phyloP scores from a whole-genome alignment of 2,797 vertebrate species.

The Acanthurus leucopareius region DNA sequence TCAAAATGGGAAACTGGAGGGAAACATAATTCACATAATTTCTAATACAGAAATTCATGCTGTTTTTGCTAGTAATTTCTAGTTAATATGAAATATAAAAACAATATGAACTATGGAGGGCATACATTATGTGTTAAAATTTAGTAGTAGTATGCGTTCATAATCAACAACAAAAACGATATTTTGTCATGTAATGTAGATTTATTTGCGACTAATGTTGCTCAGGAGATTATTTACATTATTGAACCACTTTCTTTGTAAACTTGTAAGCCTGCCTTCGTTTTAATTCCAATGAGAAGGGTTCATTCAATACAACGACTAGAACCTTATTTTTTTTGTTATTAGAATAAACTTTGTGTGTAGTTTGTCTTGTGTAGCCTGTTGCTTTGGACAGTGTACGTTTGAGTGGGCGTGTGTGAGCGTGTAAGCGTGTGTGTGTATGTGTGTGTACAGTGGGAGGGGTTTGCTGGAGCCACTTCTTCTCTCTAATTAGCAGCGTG shows the following conservation, averaged over 20 bases:
- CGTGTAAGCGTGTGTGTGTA: slow-evolving; percentile 9
- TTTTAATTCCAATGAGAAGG: too few relatives aligned
- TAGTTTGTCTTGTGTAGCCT: slow-evolving; percentile 9
- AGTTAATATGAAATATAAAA: neutral
- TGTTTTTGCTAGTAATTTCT: neutral
- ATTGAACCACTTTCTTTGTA: neutral
- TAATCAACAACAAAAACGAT: neutral
- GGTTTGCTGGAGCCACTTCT: slow-evolving; percentile 71
- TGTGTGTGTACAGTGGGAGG: slow-evolving; percentile 61
- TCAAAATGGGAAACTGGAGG: neutral
- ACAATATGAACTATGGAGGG: neutral
- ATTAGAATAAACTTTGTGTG: slow-evolving; percentile 3
- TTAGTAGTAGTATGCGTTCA: neutral
- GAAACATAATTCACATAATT: neutral
- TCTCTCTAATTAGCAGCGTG: slow-evolving; percentile 83
- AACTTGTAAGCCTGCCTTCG: neutral
- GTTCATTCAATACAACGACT: neutral
- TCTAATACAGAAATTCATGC: neutral
- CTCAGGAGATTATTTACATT: neutral
- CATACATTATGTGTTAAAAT: neutral
- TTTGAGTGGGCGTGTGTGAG: slow-evolving; percentile 12
- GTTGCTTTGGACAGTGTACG: slow-evolving; percentile 16
- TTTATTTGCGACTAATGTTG: neutral
- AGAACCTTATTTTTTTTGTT: neutral
- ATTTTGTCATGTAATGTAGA: neutral